Evolutionary conservation across 37 sponge, comb jelly and placozoan species (phyloP), one percentile per base, ranked within the genome.

Genomic region (Aphrocallistes beatrix): DNA sequence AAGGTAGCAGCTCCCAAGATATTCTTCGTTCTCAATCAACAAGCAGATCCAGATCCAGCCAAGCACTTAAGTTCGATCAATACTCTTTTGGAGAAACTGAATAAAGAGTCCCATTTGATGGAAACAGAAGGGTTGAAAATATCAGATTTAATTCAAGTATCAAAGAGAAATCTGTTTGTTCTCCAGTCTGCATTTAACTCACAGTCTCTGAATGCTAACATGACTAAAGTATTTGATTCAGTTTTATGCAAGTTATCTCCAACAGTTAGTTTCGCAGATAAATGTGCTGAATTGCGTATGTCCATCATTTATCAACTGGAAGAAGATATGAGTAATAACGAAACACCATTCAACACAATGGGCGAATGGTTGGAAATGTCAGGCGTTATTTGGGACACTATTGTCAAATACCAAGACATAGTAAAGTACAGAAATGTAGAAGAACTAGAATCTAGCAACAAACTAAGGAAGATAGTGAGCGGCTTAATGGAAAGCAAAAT

Each of bases 11-110:
- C 75, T 28, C 75, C 75, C 34, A 60, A 60, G 34, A 28, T 60
- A 60, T 60, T 60, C 75, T 60, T 60, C n/a, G 75, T 60, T 60
- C 75, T 60, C 75, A 60, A 60, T 60, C 75, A 60, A 60, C 17
- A 19, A 13, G 75, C 75, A 28, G 75, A 60, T 13, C 75, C 75
- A 32, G 75, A 60, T 60, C 8, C 75, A 25, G 21, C 6, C 25
- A 60, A 60, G 34, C 75, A 60, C n/a, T 28, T 60, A 21, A 30
- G 21, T 6, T 19, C 75, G n/a, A 60, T 60, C 3, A 13, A 60
- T 28, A 60, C 34, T 60, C 75, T 60, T 3, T 13, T 60, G n/a
- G 21, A 13, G 34, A 60, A 60, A 60, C 75, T 60, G 32, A 13
- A 13, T 6, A 13, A 21, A 60, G 75, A 60, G 34, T 60, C 75